Evolutionary conservation across 2,888 invertebrate species (phyloP).

Genomic region (Lasioglossum pauxillum): DNA sequence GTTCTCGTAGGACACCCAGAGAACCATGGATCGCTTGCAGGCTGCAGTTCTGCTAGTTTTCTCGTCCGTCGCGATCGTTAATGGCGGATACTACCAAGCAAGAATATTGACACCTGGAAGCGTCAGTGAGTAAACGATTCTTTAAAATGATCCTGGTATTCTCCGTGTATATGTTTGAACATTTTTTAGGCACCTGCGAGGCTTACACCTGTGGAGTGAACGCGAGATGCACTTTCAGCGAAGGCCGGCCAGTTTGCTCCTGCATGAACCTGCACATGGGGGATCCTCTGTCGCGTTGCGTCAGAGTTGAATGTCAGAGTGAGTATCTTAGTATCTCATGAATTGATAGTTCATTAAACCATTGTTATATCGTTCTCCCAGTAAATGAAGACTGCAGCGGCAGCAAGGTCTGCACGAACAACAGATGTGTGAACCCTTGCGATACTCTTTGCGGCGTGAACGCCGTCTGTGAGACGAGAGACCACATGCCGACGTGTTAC

Average conservation of each 20-base stretch:
- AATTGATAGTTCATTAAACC: neutral
- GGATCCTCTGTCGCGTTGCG: conserved; percentile 91
- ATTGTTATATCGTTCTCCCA: conserved; percentile 70
- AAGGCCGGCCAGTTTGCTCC: conserved; percentile 92
- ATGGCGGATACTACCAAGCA: conserved; percentile 65
- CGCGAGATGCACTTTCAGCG: conserved; percentile 84
- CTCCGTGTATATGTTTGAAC: neutral
- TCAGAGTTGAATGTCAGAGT: conserved; percentile 90
- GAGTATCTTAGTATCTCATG: conserved; percentile 74
- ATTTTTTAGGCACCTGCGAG: conserved; percentile 75
- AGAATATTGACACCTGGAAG: conserved; percentile 64
- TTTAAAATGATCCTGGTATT: neutral
- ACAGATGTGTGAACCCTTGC: conserved; percentile 92
- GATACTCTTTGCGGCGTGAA: conserved; percentile 89
- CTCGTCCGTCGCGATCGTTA: conserved; percentile 49
- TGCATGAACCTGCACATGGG: conserved; percentile 92
- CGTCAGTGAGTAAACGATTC: conserved; percentile 64
- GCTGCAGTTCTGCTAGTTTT: conserved; percentile 73
- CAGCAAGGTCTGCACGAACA: conserved; percentile 90
- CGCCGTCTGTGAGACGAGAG: conserved; percentile 91
- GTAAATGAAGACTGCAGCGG: conserved; percentile 92
- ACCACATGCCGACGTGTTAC: conserved; percentile 91
- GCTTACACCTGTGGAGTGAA: conserved; percentile 82
- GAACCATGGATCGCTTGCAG: conserved; percentile 69
- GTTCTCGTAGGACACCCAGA: neutral